A percentile compares a stretch with the other conserved stretches of the same genome.
These are phyloP conservation scores for Galendromus occidentalis DNA, from an alignment of 1,140 invertebrate species.

Conservation along the genomic window DNA sequence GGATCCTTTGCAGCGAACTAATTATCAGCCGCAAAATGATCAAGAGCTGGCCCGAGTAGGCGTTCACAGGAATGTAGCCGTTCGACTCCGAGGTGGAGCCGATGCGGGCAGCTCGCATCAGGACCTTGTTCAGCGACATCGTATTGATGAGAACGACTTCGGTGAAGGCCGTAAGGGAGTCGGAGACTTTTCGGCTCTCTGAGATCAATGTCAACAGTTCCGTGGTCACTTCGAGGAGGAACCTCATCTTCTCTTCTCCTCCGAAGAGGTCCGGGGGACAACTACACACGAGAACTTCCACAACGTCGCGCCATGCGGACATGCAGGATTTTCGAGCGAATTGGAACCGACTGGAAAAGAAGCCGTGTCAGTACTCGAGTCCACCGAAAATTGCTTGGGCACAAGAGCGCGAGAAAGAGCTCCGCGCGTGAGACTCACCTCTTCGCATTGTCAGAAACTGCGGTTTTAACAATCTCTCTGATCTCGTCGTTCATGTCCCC, in stretches of 20 bases:
- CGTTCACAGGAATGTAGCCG: neutral
- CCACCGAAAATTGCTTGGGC: neutral
- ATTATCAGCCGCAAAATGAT: neutral
- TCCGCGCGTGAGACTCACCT: too few species aligned
- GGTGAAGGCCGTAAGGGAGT: neutral
- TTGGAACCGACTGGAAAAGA: neutral
- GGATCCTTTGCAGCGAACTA: neutral
- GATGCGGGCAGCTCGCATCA: neutral
- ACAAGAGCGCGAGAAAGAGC: neutral
- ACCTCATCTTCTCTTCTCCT: constrained; percentile 1
- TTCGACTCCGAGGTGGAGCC: neutral
- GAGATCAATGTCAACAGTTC: neutral
- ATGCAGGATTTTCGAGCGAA: neutral
- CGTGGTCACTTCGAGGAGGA: neutral
- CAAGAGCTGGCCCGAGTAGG: neutral
- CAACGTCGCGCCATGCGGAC: neutral
- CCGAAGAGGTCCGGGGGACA: neutral
- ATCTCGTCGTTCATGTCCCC: neutral
- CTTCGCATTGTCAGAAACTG: neutral
- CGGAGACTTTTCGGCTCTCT: neutral
- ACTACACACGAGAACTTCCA: neutral
- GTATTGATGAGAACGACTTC: constrained; percentile 5
- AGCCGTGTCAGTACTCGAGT: neutral
- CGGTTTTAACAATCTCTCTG: neutral
- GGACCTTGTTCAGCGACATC: neutral